Evolutionary conservation across 2,113 vertebrate genomes (phyloP), one percentile per base, ranked within the genome.

Genomic region (Typhlomys cinereus): DNA sequence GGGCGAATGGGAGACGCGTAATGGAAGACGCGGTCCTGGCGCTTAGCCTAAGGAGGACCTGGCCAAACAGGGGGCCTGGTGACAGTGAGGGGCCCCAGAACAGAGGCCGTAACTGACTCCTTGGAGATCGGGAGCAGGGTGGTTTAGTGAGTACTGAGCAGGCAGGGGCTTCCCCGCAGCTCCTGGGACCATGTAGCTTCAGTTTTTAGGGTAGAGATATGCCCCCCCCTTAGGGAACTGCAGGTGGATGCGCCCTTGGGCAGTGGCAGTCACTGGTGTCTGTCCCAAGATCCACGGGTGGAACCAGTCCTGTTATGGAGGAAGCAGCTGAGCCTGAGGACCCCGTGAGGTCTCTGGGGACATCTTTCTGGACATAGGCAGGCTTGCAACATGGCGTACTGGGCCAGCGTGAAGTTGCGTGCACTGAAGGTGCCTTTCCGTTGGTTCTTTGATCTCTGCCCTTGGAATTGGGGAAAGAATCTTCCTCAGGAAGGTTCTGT

Each of bases 171-270:
- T 34, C 13, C 73, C 61, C 25, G 44, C 27, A 5, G 52, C 27
- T 48, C 14, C 52, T 5, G 17, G 5, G 10, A 17, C 13, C 8
- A 27, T 1, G 29, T 29, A 8, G 23, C 25, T 27, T 66, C n/a
- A 15, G 48, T 20, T 31, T 52, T 74, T 61, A 7, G 44, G 36
- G 17, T 0, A 67, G 9, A 57, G 79, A 62, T 7, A 1, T 6
- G 7, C 39, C 0, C 0, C n/a, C 12, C 14, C 44, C 44, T 29
- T 17, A 20, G 46, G 34, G 67, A 29, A 11, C 21, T 23, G 6
- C 27, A n/a, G 0, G 0, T 1, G 36, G 0, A 0, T 1, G 1
- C 48, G 62, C 66, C 34, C 0, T 11, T 11, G 34, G 18, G 41
- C 69, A 2, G 21, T 14, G 48, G 13, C 13, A 41, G 59, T 66